A percentile compares a stretch with the other conserved stretches of the same genome.
Conservation (phyloP, 2,797 vertebrate species). For the Siniperca obscura region DNA sequence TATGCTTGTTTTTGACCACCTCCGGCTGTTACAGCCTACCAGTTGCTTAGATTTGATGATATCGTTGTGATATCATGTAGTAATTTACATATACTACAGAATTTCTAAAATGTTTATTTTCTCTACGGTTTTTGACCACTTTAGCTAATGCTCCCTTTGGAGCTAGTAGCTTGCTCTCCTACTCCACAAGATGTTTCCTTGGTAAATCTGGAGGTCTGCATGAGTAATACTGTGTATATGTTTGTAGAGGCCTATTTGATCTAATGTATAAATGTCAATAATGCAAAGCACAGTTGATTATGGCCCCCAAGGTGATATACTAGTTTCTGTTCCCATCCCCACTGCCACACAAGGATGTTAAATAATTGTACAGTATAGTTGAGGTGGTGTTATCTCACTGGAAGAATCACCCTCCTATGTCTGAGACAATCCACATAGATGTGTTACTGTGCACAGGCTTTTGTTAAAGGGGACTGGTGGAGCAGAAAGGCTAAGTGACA, state of each 20-base stretch:
- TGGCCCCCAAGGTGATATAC: constrained; percentile 26
- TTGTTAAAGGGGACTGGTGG: constrained; percentile 25
- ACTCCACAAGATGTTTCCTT: constrained; percentile 8
- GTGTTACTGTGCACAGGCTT: constrained; percentile 19
- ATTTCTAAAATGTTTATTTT: constrained; percentile 4
- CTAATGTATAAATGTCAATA: constrained; percentile 37
- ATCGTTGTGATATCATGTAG: background rate
- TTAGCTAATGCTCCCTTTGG: background rate
- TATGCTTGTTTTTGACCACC: background rate
- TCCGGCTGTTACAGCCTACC: background rate
- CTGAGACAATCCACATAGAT: constrained; percentile 29
- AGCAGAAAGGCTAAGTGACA: constrained; percentile 47
- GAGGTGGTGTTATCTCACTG: constrained; percentile 27
- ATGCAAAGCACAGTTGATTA: constrained; percentile 46
- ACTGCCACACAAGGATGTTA: constrained; percentile 35
- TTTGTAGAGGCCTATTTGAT: constrained; percentile 36
- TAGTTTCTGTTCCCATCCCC: constrained; percentile 34
- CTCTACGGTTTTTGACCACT: background rate
- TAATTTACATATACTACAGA: background rate
- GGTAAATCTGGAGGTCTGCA: constrained; percentile 27
- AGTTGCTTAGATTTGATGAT: constrained; percentile 6
- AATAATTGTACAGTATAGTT: constrained; percentile 40
- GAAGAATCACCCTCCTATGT: constrained; percentile 18
- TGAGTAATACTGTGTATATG: constrained; percentile 29
- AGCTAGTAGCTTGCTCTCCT: background rate